Evolutionary conservation across 2,888 invertebrate genomes (phyloP).

Genomic region (Polyploca ridens): DNA sequence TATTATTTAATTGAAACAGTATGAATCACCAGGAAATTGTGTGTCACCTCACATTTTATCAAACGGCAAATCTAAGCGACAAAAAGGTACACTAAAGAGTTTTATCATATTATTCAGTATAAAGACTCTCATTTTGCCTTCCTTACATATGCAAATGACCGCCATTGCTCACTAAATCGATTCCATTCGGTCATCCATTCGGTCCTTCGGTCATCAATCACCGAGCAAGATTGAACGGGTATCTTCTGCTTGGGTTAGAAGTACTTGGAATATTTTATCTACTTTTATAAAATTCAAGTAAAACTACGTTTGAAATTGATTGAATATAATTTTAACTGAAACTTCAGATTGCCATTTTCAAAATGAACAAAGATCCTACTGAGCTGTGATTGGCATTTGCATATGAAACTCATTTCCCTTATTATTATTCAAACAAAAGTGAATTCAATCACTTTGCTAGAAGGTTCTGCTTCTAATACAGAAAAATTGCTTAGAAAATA

Average conservation of each 20-base stretch:
- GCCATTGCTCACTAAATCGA: constrained; percentile 76
- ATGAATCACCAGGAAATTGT: neutral
- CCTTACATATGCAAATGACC: constrained; percentile 77
- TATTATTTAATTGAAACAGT: neutral
- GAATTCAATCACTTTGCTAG: no score
- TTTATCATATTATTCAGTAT: constrained; percentile 21
- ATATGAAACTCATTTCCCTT: no score
- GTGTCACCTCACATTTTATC: neutral
- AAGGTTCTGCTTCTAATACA: no score
- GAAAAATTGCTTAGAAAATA: no score
- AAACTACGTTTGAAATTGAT: neutral
- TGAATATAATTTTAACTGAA: no score
- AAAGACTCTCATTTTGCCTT: constrained; percentile 48
- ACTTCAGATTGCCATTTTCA: no score
- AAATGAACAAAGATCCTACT: no score
- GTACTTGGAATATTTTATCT: constrained; percentile 33
- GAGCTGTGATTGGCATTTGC: no score
- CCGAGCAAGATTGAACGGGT: constrained; percentile 66
- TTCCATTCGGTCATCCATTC: constrained; percentile 76
- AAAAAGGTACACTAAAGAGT: neutral
- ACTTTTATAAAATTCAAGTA: neutral
- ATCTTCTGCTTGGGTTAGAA: constrained; percentile 39
- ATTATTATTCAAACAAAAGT: no score
- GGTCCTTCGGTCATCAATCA: constrained; percentile 77
- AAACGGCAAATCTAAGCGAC: constrained; percentile 1